A percentile compares a stretch with the other conserved stretches of the same genome.
These are phyloP conservation scores for Sinocyclocheilus anophthalmus DNA, from an alignment of 2,113 vertebrate genomes.

Conservation along the genomic window DNA sequence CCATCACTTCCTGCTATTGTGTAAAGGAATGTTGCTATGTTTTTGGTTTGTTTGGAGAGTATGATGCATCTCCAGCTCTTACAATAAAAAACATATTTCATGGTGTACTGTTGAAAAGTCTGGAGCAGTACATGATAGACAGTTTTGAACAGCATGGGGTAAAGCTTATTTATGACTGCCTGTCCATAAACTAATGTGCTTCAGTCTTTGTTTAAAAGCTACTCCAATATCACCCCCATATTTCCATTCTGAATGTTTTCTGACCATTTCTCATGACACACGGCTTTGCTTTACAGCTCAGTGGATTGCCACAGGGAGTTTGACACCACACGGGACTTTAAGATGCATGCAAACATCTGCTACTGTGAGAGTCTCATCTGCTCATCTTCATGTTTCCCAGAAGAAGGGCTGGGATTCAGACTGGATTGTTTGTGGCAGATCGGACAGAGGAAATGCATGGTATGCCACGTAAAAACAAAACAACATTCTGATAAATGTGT, in stretches of 20 bases:
- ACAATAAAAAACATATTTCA: constrained; percentile 45
- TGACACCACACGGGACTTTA: constrained; percentile 28
- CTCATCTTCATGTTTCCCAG: constrained; percentile 12
- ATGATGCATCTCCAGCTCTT: constrained; percentile 49
- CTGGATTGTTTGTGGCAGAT: not conserved
- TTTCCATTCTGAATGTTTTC: not conserved
- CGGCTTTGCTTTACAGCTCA: constrained; percentile 1
- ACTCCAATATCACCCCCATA: not conserved
- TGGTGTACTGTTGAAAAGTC: not conserved
- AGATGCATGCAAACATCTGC: constrained; percentile 37
- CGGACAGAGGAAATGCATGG: not conserved
- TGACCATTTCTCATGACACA: constrained; percentile 30
- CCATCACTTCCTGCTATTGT: constrained; percentile 72
- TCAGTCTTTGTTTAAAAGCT: not conserved
- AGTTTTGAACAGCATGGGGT: not conserved
- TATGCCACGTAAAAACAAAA: constrained; percentile 4
- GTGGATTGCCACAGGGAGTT: constrained; percentile 17
- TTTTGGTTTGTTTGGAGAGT: constrained; percentile 36
- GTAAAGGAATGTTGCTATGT: constrained; percentile 66
- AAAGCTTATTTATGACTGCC: not conserved
- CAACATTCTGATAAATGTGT: constrained; percentile 4
- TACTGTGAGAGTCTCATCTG: constrained; percentile 1
- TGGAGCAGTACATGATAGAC: not conserved
- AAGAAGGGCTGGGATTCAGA: not conserved
- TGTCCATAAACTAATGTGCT: not conserved